Evolutionary conservation across 2,113 vertebrate species (phyloP), one percentile per base, ranked within the genome.

Genomic region (Solea solea): DNA sequence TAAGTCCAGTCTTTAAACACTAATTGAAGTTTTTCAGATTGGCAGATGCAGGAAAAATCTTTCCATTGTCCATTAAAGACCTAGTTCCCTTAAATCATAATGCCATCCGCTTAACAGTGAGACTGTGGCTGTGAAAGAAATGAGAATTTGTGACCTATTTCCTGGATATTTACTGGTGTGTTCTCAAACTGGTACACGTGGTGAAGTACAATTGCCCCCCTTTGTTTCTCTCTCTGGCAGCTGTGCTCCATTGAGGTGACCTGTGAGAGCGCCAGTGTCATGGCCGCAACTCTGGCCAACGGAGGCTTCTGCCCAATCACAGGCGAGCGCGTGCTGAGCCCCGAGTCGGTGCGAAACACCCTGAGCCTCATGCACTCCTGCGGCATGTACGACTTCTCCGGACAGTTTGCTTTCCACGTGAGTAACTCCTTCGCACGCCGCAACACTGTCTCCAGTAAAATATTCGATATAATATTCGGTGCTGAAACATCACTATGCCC

Each of bases 311-410:
- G 97, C 87, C 98, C 98, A 12, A 99, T 98, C 87, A 97, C 96
- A 27, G 97, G 97, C 0, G 98, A 98, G 82, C 94, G 97, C 15
- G 96, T 99, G 0, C 92, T 99, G 85, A 98, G 95, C 83, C 97
- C 98, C 0, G 98, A 99, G 92, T 93, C 98, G 0, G 97, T 99
- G 69, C 94, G 96, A n/a, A 95, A 99, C 84, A 99, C 98, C 0
- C 87, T 99, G 83, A 99, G 98, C 62, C 93, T 99, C 72, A 99
- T 99, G 98, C 97, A 99, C 81, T 99, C 98, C 73, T 99, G 98
- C 74, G 97, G 97, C 92, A 99, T 99, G 97, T 99, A 99, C 81
- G 97, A 99, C 91, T 99, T 99, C 62, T 99, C 97, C 0, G 97
- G 98, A 25, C 97, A 99, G 91, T 99, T 99, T 81, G 98, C 98